Percentiles rank a stretch among this genome's conserved stretches.
These are phyloP conservation scores for Opisthocomus hoazin DNA, from an alignment of 2,113 vertebrate species.

Conservation along the genomic window DNA sequence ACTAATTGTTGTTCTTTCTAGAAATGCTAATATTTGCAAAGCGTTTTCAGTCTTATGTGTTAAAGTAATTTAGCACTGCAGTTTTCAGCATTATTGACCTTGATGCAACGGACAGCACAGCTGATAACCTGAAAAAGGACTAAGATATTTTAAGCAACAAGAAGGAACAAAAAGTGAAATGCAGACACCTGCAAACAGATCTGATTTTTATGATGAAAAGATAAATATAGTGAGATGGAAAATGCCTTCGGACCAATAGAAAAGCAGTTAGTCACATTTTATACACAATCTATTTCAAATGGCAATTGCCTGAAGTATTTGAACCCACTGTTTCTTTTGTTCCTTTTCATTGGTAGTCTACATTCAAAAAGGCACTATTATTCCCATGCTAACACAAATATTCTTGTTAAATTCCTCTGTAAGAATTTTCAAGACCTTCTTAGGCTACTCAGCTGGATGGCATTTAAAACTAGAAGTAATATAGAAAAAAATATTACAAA, in stretches of 20 bases:
- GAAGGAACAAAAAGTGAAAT: not conserved
- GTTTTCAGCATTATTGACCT: not conserved
- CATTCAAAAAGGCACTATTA: not conserved
- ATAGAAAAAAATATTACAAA: not conserved
- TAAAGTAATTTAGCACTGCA: not conserved
- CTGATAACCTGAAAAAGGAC: not conserved
- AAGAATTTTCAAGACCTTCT: not conserved
- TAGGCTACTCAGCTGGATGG: not conserved
- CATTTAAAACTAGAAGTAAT: not conserved
- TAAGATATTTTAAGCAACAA: not conserved
- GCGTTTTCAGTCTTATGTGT: not conserved
- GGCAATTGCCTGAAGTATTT: not conserved
- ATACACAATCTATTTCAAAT: not conserved
- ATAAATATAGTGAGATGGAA: not conserved
- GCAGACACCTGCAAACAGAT: not conserved
- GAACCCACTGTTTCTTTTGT: not conserved
- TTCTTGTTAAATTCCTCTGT: not conserved
- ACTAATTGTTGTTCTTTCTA: not conserved
- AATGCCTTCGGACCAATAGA: not conserved
- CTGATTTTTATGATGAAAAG: not conserved
- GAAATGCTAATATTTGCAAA: not conserved
- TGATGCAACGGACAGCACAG: not conserved
- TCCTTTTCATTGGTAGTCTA: not conserved
- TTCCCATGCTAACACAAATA: not conserved
- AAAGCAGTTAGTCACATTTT: not conserved